Conservation (phyloP, 2,888 invertebrate species). For the Pyrocoelia pectoralis region DNA sequence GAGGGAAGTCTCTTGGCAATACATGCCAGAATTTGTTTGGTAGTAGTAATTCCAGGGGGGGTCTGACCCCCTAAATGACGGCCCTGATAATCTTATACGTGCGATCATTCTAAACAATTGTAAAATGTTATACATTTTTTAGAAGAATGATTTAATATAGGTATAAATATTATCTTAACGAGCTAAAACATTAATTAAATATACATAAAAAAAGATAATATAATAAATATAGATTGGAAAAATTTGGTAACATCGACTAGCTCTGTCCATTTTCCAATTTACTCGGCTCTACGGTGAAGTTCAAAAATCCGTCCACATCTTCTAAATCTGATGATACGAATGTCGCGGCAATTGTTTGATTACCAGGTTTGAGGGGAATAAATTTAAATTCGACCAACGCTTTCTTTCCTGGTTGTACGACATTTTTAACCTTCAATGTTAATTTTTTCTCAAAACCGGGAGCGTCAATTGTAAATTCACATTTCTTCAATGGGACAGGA, state of each 20-base stretch:
- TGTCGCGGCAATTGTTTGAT: slow-evolving; percentile 85
- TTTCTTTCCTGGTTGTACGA: slow-evolving; percentile 70
- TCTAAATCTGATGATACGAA: slow-evolving; percentile 87
- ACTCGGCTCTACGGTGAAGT: slow-evolving; percentile 70
- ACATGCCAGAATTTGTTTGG: no score
- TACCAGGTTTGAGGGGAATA: slow-evolving; percentile 79
- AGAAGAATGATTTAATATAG: no score
- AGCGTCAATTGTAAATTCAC: slow-evolving; percentile 83
- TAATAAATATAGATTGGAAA: background rate
- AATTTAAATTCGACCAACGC: slow-evolving; percentile 79
- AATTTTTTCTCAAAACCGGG: slow-evolving; percentile 80
- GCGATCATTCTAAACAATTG: no score
- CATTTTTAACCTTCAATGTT: slow-evolving; percentile 72
- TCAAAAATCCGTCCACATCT: slow-evolving; percentile 89
- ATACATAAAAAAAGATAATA: background rate
- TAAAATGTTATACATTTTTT: no score
- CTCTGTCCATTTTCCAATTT: slow-evolving; percentile 55
- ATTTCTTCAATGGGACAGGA: slow-evolving; percentile 78
- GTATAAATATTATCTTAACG: no score
- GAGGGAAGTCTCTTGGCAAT: no score
- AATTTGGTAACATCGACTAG: slow-evolving; percentile 45
- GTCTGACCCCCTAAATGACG: no score
- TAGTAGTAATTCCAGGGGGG: no score
- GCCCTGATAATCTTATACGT: no score
- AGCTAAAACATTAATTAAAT: no score